Base-by-base conservation (phyloP, 23 tunicate species). In the Phallusia fumigata region DNA sequence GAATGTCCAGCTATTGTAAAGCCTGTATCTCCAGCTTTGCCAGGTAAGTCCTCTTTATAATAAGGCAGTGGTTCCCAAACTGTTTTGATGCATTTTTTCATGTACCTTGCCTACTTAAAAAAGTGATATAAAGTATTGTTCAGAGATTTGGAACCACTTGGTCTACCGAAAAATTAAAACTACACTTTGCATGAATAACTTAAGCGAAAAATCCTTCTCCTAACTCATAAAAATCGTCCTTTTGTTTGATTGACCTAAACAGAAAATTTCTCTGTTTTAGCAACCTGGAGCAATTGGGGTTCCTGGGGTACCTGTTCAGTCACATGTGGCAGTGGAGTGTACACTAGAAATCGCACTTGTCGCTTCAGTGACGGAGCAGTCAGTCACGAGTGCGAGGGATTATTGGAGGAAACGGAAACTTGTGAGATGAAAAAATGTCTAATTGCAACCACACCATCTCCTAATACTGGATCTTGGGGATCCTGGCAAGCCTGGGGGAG, bases 301-400 rank as follows among this genome's bases (percentile, higher is more conserved):
- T 16, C 8, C n/a, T 86, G 89, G 89, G 33, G 76, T 13, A 36
- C 65, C 5, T 86, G 89, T 80, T 86, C 89, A 24, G 64, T 31
- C 12, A 86, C 79, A 18, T 86, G 89, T 44, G 89, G 89, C 24
- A 53, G 11, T 18, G 89, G 84, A 30, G 36, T 35, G 15, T 19
- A 69, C 32, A 47, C 32, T 0, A 69, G 84, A 18, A 35, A 12
- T 5, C 73, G 89, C n/a, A 72, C n/a, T 24, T 86, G 89, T 52
- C 19, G 65, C 31, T 24, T 31, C 8, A 47, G 64, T 21, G 35
- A 33, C 65, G 84, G 36, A 16, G n/a, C 44, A 18, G 35, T 32
- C 18, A 78, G 36, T 26, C 18, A 72, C 5, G 69, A 78, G 18
- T 49, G 75, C 10, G 12, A 21, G 15, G 84, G 84, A 0, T 30